phyloP scores from a whole-genome alignment of 2,113 vertebrate genomes.

The Pseudonaja textilis region DNA sequence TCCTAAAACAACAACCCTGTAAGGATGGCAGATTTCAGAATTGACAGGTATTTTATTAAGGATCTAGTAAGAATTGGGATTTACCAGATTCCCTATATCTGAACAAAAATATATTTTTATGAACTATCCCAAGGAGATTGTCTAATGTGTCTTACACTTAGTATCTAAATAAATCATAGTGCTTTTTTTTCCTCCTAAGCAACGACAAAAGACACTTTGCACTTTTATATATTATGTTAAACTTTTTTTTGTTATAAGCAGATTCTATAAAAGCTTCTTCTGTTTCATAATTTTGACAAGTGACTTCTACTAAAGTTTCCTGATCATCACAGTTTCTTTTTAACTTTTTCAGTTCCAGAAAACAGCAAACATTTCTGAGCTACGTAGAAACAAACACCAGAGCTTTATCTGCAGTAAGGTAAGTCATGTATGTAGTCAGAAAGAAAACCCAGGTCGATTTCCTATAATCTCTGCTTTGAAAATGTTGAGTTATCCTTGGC shows the following conservation, averaged over 20 bases:
- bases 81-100: slow-evolving; percentile 64
- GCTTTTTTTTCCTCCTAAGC: slow-evolving; percentile 52
- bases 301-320: slow-evolving; percentile 69
- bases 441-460: not conserved
- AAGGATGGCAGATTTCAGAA: slow-evolving; percentile 65
- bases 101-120: slow-evolving; percentile 61
- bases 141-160: slow-evolving; percentile 56
- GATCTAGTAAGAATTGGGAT: slow-evolving; percentile 65
- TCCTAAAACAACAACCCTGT: slow-evolving; percentile 61
- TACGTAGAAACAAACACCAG: not conserved
- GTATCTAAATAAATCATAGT: slow-evolving; percentile 71
- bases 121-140: slow-evolving; percentile 65
- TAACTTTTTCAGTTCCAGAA: slow-evolving; percentile 58
- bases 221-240: slow-evolving; percentile 69
- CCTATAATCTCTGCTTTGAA: not conserved
- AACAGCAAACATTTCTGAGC: slow-evolving; percentile 48
- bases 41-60: slow-evolving; percentile 61
- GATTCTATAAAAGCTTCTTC: slow-evolving; percentile 70
- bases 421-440: slow-evolving; percentile 4
- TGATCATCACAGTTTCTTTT: slow-evolving; percentile 54
- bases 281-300: slow-evolving; percentile 66
- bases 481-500: not conserved
- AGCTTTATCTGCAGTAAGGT: not conserved
- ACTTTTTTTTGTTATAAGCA: slow-evolving; percentile 62
- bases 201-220: slow-evolving; percentile 63